Evolutionary conservation across 2,113 vertebrate species (phyloP).

Genomic region (Syrrhaptes paradoxus): DNA sequence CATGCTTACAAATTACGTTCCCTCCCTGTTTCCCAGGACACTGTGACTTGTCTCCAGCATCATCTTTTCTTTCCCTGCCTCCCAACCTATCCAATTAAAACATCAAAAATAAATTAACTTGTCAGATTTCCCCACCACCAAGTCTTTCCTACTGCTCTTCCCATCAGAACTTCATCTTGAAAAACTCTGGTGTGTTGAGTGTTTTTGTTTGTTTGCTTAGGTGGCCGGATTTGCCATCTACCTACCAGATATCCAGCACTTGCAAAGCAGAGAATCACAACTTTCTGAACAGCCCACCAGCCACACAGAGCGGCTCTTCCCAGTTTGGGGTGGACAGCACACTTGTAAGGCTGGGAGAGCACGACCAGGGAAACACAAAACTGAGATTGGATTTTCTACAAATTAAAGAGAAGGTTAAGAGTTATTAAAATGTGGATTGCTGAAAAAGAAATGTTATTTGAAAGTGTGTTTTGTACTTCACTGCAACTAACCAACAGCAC

Average conservation of each 20-base stretch:
- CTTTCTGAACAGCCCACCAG: not conserved
- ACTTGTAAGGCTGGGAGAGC: not conserved
- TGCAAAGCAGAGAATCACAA: not conserved
- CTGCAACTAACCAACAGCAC: not conserved
- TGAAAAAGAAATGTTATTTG: not conserved
- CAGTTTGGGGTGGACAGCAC: not conserved
- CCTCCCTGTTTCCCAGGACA: not conserved
- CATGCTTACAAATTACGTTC: slow-evolving; percentile 53
- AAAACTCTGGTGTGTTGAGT: not conserved
- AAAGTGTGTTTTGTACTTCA: not conserved
- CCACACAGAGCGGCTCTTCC: not conserved
- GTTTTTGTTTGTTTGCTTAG: not conserved
- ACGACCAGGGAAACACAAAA: not conserved
- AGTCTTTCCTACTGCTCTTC: not conserved
- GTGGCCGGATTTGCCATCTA: not conserved
- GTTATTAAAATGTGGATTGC: not conserved
- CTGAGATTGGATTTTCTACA: not conserved
- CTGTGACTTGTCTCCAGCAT: not conserved
- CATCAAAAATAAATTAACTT: slow-evolving; percentile 42
- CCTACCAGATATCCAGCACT: not conserved
- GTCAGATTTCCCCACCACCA: not conserved
- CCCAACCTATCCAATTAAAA: slow-evolving; percentile 51
- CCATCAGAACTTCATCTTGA: not conserved
- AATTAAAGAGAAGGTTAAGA: not conserved
- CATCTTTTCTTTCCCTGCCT: slow-evolving; percentile 16